Base-by-base conservation (phyloP, 1,140 invertebrate species). In the Amphibalanus amphitrite region DNA sequence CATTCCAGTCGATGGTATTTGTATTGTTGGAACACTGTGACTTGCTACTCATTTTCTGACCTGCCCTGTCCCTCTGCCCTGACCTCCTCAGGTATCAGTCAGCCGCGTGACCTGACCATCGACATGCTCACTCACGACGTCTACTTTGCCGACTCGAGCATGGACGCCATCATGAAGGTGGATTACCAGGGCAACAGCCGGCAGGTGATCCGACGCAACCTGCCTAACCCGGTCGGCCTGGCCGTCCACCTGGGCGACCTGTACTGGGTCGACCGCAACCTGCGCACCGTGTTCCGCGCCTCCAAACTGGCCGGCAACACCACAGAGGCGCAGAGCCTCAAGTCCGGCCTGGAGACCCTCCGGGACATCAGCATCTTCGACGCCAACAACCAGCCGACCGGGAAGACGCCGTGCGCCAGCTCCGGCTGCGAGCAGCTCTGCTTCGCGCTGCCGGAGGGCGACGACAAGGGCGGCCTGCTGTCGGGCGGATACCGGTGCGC, bases 201-300 rank as follows among this genome's bases (percentile, higher is more conserved):
- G 28, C 78, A 84, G 75, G 85, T 95, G 0, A 90, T 98, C 28
- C 84, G 93, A 28, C 83, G 89, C 0, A 93, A 96, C 78, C 82
- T 97, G 25, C 95, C 96, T 0, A 96, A 95, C 78, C 95, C 95
- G 0, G 93, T 95, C 87, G 95, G 94, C 69, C 87, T 97, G 28
- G 90, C 94, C 0, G 85, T 98, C 4, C 87, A 91, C 74, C 78
- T 79, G 23, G 76, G 81, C 33, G 88, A 90, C 72, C 88, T 99
- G 0, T 98, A 92, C 78, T 99, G 95, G 95, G 93, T 97, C 0
- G 97, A 99, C 78, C 84, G 92, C 69, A 97, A 98, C 80, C 82
- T 98, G 0, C 86, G 88, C 73, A 89, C 90, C 0, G 88, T 97
- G 4, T 96, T 90, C 78, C 90, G 77, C 33, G 89, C 90, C 0